Percentiles rank a stretch among this genome's conserved stretches.
Evolutionary conservation across 1,140 invertebrate genomes (phyloP).

Genomic region (Drosophila repletoides): DNA sequence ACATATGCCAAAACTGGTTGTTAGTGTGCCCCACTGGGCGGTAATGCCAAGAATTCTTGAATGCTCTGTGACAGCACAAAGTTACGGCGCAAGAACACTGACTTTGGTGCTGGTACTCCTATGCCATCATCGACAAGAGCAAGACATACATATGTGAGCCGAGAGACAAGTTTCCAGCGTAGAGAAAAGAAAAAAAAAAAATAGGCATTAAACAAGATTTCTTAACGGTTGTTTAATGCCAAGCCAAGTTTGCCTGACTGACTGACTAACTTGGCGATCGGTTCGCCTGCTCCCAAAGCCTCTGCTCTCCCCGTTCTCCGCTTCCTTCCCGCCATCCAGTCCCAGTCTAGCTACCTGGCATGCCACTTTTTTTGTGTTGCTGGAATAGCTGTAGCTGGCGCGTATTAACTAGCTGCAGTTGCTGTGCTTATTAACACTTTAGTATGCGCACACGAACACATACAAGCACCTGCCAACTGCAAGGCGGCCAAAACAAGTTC

Average conservation of each 20-base stretch:
- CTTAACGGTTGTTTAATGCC: constrained; percentile 70
- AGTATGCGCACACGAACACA: constrained; percentile 36
- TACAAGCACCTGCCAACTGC: constrained; percentile 27
- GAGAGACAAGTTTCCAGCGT: constrained; percentile 32
- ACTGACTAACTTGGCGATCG: constrained; percentile 53
- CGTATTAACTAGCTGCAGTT: constrained; percentile 64
- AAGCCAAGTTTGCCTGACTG: constrained; percentile 52
- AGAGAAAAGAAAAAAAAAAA: constrained; percentile 30
- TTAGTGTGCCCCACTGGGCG: constrained; percentile 36
- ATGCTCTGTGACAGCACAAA: constrained; percentile 47
- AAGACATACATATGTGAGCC: constrained; percentile 13
- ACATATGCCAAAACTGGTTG: constrained; percentile 68
- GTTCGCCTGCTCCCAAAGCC: constrained; percentile 12
- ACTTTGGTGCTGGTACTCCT: constrained; percentile 1
- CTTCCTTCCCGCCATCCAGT: background rate
- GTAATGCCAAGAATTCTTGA: constrained; percentile 59
- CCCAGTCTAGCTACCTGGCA: constrained; percentile 19
- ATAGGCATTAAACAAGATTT: constrained; percentile 68
- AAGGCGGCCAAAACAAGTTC: constrained; percentile 65
- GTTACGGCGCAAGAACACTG: constrained; percentile 26
- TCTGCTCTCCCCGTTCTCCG: background rate
- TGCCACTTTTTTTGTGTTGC: constrained; percentile 32
- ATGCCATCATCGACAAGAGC: constrained; percentile 24
- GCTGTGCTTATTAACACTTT: constrained; percentile 73
- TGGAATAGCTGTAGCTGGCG: constrained; percentile 51